These are phyloP conservation scores for Sapajus apella DNA, from an alignment of 2,113 vertebrate genomes.

Conservation along the genomic window DNA sequence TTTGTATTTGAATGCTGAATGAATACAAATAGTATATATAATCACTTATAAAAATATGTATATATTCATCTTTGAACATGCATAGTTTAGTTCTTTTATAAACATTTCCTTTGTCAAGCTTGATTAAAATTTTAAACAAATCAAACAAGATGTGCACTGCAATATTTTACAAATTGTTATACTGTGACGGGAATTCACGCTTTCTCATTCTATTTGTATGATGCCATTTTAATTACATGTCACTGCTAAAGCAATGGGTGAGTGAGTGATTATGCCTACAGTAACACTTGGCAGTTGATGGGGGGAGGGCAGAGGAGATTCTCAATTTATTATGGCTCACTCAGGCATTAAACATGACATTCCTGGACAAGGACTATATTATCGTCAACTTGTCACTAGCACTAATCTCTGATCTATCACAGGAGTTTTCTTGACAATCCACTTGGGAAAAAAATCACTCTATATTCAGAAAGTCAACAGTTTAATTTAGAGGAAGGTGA, in stretches of 20 bases:
- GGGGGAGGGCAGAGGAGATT: constrained; percentile 59
- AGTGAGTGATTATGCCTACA: constrained; percentile 75
- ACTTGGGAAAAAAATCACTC: background rate
- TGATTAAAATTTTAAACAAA: constrained; percentile 59
- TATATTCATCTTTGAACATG: constrained; percentile 11
- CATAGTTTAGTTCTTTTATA: constrained; percentile 21
- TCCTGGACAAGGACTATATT: constrained; percentile 72
- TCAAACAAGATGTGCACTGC: constrained; percentile 56
- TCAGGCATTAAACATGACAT: constrained; percentile 74
- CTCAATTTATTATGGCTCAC: constrained; percentile 79
- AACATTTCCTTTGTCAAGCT: constrained; percentile 45
- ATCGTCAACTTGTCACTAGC: constrained; percentile 66
- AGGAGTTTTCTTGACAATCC: constrained; percentile 63
- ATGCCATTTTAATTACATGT: constrained; percentile 84
- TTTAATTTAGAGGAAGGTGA: constrained; percentile 6
- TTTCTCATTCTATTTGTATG: constrained; percentile 76
- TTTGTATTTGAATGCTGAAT: background rate
- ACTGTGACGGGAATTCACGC: constrained; percentile 70
- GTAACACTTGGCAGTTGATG: constrained; percentile 71
- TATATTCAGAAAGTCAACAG: background rate
- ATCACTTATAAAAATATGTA: background rate
- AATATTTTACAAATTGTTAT: constrained; percentile 68
- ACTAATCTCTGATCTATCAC: constrained; percentile 77
- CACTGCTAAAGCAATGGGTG: constrained; percentile 71
- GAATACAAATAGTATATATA: background rate